Percentiles rank a stretch among this genome's conserved stretches.
Evolutionary conservation across 2,888 invertebrate species (phyloP).

Genomic region (Heteropelma amictum): DNA sequence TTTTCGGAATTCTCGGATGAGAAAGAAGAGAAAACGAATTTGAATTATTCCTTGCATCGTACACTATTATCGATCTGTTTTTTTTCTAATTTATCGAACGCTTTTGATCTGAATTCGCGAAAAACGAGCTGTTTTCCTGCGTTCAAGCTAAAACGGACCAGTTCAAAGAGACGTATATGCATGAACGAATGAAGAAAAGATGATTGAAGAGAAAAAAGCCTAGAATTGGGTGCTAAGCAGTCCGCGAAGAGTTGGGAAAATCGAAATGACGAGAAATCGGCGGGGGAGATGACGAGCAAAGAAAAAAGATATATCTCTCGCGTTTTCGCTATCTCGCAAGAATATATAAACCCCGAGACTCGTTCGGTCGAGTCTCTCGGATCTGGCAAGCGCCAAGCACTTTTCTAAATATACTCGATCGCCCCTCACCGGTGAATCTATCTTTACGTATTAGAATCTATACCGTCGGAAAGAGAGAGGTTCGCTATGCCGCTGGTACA

Average conservation of each 20-base stretch:
- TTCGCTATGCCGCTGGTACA: slow-evolving; percentile 55
- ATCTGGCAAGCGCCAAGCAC: slow-evolving; percentile 76
- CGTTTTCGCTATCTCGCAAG: not conserved
- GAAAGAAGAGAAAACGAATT: no score
- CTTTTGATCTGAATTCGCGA: no score
- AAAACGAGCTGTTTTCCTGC: no score
- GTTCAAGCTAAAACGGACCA: no score
- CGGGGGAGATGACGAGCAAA: slow-evolving; percentile 10
- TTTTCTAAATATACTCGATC: slow-evolving; percentile 77
- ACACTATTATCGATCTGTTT: no score
- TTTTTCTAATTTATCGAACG: no score
- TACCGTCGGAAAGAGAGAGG: slow-evolving; percentile 63
- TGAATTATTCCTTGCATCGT: no score
- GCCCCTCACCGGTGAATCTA: slow-evolving; percentile 76
- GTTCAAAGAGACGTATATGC: not conserved
- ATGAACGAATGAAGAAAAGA: not conserved
- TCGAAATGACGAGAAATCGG: slow-evolving; percentile 35
- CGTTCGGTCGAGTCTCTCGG: slow-evolving; percentile 61
- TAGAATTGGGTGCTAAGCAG: not conserved
- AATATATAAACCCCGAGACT: slow-evolving; percentile 28
- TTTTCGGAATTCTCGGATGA: no score
- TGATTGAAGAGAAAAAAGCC: not conserved
- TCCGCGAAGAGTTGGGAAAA: not conserved
- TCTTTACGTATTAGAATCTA: slow-evolving; percentile 77
- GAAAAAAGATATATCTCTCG: not conserved